Conservation (phyloP, 2,888 invertebrate species). For the Aphodius granarius region DNA sequence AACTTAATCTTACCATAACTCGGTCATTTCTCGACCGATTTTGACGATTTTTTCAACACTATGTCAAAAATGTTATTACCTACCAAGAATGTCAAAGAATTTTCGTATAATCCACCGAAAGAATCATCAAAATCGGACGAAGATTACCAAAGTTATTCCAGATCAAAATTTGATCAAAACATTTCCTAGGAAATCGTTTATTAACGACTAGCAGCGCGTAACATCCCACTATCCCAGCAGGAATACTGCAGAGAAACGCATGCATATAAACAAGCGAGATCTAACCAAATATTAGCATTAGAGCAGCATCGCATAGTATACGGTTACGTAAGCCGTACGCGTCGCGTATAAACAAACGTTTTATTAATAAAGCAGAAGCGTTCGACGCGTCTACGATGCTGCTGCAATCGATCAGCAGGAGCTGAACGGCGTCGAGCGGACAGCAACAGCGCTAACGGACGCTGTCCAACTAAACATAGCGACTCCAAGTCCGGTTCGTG, state of each 20-base stretch:
- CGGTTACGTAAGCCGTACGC: neutral
- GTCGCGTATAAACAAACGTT: neutral
- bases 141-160: too few species aligned
- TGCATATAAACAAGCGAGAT: neutral
- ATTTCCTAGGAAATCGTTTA: too few species aligned
- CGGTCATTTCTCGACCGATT: too few species aligned
- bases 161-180: too few species aligned
- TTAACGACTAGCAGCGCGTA: too few species aligned
- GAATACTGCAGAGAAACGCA: neutral
- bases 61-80: too few species aligned
- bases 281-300: neutral
- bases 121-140: too few species aligned
- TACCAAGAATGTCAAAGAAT: too few species aligned
- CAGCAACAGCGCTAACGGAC: constrained; percentile 1
- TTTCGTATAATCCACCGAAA: too few species aligned
- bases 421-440: constrained; percentile 18
- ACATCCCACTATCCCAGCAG: neutral
- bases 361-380: neutral
- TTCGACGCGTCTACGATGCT: neutral
- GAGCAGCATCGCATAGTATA: neutral
- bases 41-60: too few species aligned
- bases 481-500: constrained; percentile 40
- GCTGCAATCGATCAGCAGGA: constrained; percentile 19
- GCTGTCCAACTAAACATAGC: constrained; percentile 28
- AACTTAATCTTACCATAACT: too few species aligned